These are phyloP conservation scores for Drosophila eugracilis DNA, from an alignment of 1,140 invertebrate species.

Conservation along the genomic window DNA sequence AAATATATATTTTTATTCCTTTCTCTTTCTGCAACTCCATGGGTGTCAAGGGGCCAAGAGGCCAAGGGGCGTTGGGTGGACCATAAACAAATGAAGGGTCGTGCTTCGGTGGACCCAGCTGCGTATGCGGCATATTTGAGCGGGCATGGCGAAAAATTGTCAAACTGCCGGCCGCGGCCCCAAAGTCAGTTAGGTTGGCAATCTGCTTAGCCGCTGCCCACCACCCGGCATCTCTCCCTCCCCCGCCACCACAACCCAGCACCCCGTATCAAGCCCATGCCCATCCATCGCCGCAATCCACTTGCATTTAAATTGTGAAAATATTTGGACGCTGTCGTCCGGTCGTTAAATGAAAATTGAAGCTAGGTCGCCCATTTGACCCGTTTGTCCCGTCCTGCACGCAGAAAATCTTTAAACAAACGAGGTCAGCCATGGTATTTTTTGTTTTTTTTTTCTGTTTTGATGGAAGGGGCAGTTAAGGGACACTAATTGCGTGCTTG, in stretches of 20 bases:
- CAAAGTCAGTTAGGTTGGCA: conserved; percentile 72
- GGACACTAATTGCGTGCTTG: conserved; percentile 67
- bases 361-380: conserved; percentile 46
- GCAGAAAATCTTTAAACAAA: conserved; percentile 49
- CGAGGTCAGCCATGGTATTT: conserved; percentile 20
- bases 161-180: conserved; percentile 70
- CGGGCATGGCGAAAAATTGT: conserved; percentile 73
- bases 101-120: conserved; percentile 59
- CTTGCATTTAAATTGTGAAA: conserved; percentile 80
- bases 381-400: conserved; percentile 9
- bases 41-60: background rate
- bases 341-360: conserved; percentile 64
- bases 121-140: conserved; percentile 75
- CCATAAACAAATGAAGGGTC: conserved; percentile 71
- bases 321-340: conserved; percentile 57
- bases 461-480: background rate
- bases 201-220: conserved; percentile 55
- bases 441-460: conserved; percentile 1
- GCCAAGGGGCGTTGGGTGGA: conserved; percentile 5
- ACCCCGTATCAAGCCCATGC: background rate
- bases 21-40: background rate
- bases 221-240: background rate
- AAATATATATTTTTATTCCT: background rate
- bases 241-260: background rate
- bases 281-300: conserved; percentile 33